Percentiles rank a stretch among this genome's conserved stretches.
Evolutionary conservation across 37 sponge, comb jelly and placozoan genomes (phyloP).

Genomic region (Cliona cf. orientalis): DNA sequence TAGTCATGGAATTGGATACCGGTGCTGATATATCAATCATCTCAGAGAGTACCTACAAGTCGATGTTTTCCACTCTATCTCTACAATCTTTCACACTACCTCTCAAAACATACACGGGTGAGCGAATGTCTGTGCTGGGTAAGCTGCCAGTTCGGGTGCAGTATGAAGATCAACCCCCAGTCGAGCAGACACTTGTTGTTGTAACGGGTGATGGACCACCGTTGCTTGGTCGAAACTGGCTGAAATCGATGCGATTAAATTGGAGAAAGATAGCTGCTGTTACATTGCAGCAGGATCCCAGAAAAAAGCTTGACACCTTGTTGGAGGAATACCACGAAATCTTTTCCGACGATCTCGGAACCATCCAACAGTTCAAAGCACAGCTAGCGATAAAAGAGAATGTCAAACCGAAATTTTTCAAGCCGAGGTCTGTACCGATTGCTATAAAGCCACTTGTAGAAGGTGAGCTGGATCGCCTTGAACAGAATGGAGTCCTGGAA

Average conservation of each 20-base stretch:
- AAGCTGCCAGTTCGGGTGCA: too few relatives aligned
- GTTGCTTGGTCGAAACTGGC: conserved; percentile 10
- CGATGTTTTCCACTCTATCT: too few relatives aligned
- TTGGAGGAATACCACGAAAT: neutral
- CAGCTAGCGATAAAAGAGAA: neutral
- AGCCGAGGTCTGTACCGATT: neutral
- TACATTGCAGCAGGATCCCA: neutral
- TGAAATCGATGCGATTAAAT: neutral
- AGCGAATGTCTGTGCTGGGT: too few relatives aligned
- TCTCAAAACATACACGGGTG: too few relatives aligned
- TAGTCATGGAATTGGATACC: too few relatives aligned
- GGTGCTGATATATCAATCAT: too few relatives aligned
- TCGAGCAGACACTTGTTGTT: too few relatives aligned
- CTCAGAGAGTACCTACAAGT: too few relatives aligned
- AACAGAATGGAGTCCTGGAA: neutral
- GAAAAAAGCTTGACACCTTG: neutral
- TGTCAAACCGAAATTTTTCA: neutral
- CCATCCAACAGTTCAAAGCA: neutral
- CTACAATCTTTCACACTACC: too few relatives aligned
- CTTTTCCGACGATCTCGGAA: conserved; percentile 12
- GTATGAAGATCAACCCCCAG: too few relatives aligned
- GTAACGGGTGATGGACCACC: conserved; percentile 5
- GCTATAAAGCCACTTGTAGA: neutral
- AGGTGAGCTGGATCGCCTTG: conserved; percentile 7
- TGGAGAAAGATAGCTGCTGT: neutral